Conservation (phyloP, 2,797 vertebrate genomes). For the Squalus acanthias region DNA sequence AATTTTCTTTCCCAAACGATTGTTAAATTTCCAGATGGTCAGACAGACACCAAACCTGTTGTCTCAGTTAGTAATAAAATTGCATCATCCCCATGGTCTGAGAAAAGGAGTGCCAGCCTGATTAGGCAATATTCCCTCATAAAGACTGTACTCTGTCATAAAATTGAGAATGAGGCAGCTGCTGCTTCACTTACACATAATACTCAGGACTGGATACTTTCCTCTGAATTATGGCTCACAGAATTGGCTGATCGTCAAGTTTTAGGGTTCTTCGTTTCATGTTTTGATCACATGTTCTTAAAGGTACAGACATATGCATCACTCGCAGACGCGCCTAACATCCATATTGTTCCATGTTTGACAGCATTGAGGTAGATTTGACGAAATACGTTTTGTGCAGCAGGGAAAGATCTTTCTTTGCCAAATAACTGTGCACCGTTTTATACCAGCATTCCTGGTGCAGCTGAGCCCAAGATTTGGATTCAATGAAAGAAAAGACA, state of each 20-base stretch:
- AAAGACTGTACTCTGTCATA: not conserved
- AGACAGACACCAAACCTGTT: not conserved
- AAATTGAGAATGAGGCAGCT: too few relatives aligned
- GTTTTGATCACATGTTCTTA: not conserved
- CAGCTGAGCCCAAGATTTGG: not conserved
- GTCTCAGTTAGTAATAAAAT: not conserved
- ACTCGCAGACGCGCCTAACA: not conserved
- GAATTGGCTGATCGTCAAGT: not conserved
- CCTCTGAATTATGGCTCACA: not conserved
- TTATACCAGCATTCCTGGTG: not conserved
- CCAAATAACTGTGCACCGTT: not conserved
- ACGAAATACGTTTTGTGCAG: not conserved
- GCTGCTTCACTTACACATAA: not conserved
- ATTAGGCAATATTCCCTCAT: not conserved
- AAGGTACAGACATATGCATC: not conserved
- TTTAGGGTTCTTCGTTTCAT: not conserved
- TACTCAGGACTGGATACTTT: not conserved
- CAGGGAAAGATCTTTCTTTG: not conserved
- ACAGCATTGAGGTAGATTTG: not conserved
- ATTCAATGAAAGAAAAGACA: not conserved
- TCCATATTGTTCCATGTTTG: not conserved
- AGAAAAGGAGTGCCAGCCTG: not conserved
- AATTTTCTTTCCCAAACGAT: not conserved
- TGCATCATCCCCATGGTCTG: not conserved
- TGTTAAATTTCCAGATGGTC: not conserved